Percentiles rank a stretch among this genome's conserved stretches.
Conservation (phyloP, 2,797 vertebrate genomes). For the Ptychobarbus kaznakovi region DNA sequence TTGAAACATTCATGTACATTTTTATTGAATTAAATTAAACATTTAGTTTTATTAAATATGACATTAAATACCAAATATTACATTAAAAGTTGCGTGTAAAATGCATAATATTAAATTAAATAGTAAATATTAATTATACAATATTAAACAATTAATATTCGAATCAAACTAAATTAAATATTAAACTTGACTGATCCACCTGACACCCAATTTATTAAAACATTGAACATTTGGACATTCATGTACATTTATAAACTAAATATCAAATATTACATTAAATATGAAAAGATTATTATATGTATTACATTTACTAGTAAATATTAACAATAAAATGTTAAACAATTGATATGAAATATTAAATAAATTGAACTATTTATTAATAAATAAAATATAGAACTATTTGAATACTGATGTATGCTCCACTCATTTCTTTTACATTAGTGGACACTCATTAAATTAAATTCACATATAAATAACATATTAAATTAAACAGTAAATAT, state of each 20-base stretch:
- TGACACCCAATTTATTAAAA: background rate
- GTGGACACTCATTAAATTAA: background rate
- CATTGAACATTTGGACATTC: background rate
- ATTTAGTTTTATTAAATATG: background rate
- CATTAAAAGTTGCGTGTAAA: background rate
- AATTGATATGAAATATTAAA: background rate
- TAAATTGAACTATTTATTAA: background rate
- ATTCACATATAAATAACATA: background rate
- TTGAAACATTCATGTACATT: background rate
- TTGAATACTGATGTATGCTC: slow-evolving; percentile 79
- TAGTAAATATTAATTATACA: background rate
- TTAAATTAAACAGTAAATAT: background rate
- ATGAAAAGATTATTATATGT: background rate
- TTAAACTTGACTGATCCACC: background rate
- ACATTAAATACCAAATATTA: background rate
- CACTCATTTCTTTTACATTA: slow-evolving; percentile 38
- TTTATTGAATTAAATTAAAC: background rate
- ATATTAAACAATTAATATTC: background rate
- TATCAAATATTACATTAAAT: background rate
- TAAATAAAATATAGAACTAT: background rate
- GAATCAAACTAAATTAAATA: background rate
- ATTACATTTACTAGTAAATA: background rate
- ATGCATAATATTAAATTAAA: background rate
- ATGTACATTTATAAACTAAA: background rate
- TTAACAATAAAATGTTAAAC: too few species aligned